Conservation (phyloP, 2,888 invertebrate species). For the Andrena fulva region DNA sequence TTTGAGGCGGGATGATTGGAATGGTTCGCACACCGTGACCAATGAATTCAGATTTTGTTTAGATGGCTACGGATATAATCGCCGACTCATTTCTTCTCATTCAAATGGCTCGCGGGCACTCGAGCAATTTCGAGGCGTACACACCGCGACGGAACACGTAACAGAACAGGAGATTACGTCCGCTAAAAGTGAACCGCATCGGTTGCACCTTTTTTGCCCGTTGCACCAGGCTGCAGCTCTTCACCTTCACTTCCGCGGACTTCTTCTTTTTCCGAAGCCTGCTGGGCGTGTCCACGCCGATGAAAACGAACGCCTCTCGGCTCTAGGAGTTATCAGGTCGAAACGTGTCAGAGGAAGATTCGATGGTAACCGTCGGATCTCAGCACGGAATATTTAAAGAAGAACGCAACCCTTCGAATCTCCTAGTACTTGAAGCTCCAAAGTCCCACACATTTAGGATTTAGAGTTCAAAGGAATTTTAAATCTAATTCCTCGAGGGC, state of each 20-base stretch:
- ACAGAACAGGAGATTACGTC: conserved; percentile 36
- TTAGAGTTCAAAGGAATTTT: too few species aligned
- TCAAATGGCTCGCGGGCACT: too few species aligned
- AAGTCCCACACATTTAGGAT: too few species aligned
- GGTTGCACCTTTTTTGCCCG: conserved; percentile 35
- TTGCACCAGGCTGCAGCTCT: conserved; percentile 20
- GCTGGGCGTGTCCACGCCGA: conserved; percentile 30
- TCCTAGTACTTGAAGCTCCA: too few species aligned
- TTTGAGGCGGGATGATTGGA: not conserved
- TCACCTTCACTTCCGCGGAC: conserved; percentile 46
- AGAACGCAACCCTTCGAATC: too few species aligned
- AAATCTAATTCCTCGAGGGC: too few species aligned
- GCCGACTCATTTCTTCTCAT: too few species aligned
- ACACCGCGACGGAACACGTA: conserved; percentile 18
- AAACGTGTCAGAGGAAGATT: too few species aligned
- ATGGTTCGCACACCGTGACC: not conserved
- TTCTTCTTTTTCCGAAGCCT: conserved; percentile 30
- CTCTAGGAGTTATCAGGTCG: not conserved
- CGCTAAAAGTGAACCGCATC: conserved; percentile 23
- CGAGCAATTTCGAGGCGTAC: conserved; percentile 2
- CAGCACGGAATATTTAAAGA: too few species aligned
- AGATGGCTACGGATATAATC: too few species aligned
- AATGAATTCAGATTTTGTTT: not conserved
- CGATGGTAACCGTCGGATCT: too few species aligned
- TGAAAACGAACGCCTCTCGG: conserved; percentile 14